These are phyloP conservation scores for Ceratosolen fusciceps DNA, from an alignment of 1,140 invertebrate species.

Conservation along the genomic window DNA sequence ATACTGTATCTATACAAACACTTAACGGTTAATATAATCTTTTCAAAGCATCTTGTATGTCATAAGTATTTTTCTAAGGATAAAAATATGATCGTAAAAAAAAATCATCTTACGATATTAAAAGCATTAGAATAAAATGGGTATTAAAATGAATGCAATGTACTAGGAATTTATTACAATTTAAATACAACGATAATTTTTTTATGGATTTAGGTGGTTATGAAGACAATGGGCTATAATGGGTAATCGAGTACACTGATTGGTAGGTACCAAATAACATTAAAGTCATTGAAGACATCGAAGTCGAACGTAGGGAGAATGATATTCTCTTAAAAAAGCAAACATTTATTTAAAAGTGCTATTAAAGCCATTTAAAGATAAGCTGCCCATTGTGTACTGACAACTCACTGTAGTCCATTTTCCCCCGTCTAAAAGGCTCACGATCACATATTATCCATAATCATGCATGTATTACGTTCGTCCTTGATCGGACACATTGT, in stretches of 20 bases:
- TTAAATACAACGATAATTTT: conserved; percentile 28
- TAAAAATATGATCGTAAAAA: no score
- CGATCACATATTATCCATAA: conserved; percentile 11
- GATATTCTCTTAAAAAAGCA: background rate
- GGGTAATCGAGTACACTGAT: conserved; percentile 28
- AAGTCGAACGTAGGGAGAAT: conserved; percentile 15
- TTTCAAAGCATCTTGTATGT: no score
- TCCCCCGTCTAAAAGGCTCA: conserved; percentile 23
- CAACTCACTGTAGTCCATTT: conserved; percentile 37
- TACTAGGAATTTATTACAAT: background rate
- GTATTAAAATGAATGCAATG: no score
- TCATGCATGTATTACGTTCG: conserved; percentile 49
- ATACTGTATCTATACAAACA: no score
- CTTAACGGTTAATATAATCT: no score
- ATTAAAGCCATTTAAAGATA: background rate
- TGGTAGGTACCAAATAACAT: conserved; percentile 42
- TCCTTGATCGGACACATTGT: conserved; percentile 48
- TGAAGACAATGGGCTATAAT: conserved; percentile 29
- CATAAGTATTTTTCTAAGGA: no score
- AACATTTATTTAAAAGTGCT: background rate
- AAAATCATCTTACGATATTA: no score
- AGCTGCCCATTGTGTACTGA: conserved; percentile 36
- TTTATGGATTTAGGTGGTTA: conserved; percentile 32
- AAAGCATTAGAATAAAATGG: no score
- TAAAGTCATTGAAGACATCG: background rate